Evolutionary conservation across 2,888 invertebrate genomes (phyloP).

Genomic region (Julus scandinavius): DNA sequence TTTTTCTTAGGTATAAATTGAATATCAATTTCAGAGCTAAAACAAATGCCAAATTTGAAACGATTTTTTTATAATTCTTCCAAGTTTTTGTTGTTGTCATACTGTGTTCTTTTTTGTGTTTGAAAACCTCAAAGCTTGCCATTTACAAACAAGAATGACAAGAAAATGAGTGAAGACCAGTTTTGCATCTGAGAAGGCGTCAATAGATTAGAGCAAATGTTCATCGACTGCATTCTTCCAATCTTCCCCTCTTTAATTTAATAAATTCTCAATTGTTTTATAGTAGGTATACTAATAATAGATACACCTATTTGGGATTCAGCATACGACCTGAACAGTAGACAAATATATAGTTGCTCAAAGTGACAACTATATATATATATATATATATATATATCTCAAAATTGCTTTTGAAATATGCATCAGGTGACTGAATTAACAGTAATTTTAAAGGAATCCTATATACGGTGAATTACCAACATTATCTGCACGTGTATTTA

Average conservation of each 20-base stretch:
- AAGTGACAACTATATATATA: background rate
- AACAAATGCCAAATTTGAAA: too few species aligned
- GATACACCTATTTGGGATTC: background rate
- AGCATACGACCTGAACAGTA: background rate
- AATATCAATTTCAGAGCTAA: too few species aligned
- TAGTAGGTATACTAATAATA: background rate
- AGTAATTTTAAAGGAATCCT: background rate
- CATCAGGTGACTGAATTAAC: background rate
- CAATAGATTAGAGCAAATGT: conserved; percentile 1
- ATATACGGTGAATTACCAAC: too few species aligned
- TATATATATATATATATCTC: too few species aligned
- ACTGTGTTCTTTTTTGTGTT: background rate
- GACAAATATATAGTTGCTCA: background rate
- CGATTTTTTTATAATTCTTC: too few species aligned
- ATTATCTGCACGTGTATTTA: background rate
- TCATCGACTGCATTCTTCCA: background rate
- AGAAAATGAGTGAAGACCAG: background rate
- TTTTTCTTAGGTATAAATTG: too few species aligned
- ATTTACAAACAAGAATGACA: conserved; percentile 29
- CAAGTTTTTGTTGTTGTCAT: too few species aligned
- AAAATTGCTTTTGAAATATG: background rate
- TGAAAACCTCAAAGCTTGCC: background rate
- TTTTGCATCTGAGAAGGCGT: background rate
- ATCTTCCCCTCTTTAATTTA: background rate
- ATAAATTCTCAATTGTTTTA: background rate